Evolutionary conservation across 2,797 vertebrate genomes (phyloP), one percentile per base, ranked within the genome.

Genomic region (Ambastaia sidthimunki): DNA sequence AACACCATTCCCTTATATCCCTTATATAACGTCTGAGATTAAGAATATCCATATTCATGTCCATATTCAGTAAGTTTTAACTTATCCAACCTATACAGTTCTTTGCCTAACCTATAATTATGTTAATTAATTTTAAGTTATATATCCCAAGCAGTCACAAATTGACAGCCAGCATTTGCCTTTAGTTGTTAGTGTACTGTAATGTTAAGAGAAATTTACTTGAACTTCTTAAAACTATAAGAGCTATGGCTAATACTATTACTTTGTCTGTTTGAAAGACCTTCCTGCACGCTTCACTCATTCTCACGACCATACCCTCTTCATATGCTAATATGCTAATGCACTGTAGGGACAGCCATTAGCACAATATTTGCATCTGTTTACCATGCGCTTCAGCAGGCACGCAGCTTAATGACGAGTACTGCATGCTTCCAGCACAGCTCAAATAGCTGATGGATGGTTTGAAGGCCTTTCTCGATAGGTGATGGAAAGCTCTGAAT

Each of bases 321-420:
- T 76, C 41, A 73, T 83, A 80, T 66, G 81, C 81, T 78, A 82
- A 74, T 78, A 75, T 80, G 69, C 77, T 80, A 86, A 86, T 80
- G 80, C 77, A 80, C 70, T 68, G 82, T 84, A 82, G 81, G 74
- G 74, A 48, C 76, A 28, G 66, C 80, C 80, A 84, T 86, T 86
- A 84, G 71, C 82, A 80, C 74, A 80, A 78, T 78, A 82, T 84
- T 84, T 84, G 78, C 85, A 84, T 84, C 80, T 86, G 71, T 86
- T 86, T 86, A 81, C 80, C 67, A 75, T 82, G 74, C 55, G 37
- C 55, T 74, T 54, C 70, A 67, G 70, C 62, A 59, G 62, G 23
- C 70, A 41, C 78, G 16, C 12, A 48, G 74, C 54, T 60, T 82
- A 84, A 86, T 86, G 78, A 80, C 84, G 80, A 84, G 71, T 63